phyloP scores from a whole-genome alignment of 2,797 vertebrate species.

The Pangasius krempfi region DNA sequence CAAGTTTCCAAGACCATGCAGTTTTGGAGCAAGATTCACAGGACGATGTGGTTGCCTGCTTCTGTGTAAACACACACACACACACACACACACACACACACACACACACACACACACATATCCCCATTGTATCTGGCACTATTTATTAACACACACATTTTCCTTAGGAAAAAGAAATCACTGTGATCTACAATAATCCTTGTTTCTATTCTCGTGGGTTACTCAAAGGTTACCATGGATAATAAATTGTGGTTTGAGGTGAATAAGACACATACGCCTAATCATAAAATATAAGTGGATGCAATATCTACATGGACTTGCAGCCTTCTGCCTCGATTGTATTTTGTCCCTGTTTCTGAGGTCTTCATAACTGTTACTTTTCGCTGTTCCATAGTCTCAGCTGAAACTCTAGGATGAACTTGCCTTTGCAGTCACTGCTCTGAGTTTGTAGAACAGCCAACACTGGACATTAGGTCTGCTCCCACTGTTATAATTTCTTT shows the following conservation, averaged over 20 bases:
- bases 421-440: neutral
- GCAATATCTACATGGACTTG: neutral
- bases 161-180: neutral
- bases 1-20: constrained; percentile 36
- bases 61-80: constrained; percentile 26
- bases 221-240: neutral
- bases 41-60: constrained; percentile 25
- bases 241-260: neutral
- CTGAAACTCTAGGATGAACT: neutral
- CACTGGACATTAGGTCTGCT: neutral
- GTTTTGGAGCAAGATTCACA: constrained; percentile 29
- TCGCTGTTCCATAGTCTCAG: neutral
- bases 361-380: neutral
- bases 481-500: neutral
- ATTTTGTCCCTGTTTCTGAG: neutral
- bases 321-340: neutral
- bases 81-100: constrained; percentile 1
- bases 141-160: neutral
- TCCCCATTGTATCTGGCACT: neutral
- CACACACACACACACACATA: neutral
- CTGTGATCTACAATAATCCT: neutral
- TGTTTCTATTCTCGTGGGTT: constrained; percentile 8
- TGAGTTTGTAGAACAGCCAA: neutral
- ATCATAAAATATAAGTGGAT: neutral
- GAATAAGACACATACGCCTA: neutral